Evolutionary conservation across 2,113 vertebrate species (phyloP).

Genomic region (Octodon degus): DNA sequence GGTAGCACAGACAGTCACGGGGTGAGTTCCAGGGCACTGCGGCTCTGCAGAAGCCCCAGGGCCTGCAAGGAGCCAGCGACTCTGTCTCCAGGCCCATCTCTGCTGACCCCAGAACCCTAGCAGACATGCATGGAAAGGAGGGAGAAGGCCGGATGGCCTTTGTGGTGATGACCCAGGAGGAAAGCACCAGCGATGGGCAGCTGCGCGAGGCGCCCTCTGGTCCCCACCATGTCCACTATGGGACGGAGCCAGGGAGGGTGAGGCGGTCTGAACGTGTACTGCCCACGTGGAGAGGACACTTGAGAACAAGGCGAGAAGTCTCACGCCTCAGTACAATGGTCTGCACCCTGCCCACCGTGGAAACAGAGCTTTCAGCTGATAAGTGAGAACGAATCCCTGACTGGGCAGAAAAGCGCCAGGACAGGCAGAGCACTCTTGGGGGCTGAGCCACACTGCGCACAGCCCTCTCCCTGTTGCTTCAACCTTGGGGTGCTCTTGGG

Average conservation of each 20-base stretch:
- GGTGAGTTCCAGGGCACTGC: no score
- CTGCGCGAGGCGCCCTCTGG: rapidly evolving
- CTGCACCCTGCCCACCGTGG: neutral
- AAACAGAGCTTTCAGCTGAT: no score
- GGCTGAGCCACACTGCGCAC: neutral
- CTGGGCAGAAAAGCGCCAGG: neutral
- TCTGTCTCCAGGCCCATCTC: neutral
- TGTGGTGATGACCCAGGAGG: neutral
- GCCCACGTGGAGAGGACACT: neutral
- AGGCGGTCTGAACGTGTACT: neutral
- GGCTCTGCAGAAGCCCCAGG: neutral
- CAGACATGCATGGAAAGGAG: no score
- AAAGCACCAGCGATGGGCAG: neutral
- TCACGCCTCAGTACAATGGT: neutral
- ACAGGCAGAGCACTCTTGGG: no score
- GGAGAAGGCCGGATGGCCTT: neutral
- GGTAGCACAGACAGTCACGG: no score
- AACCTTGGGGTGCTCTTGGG: no score
- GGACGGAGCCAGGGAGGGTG: neutral
- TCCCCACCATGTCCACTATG: no score
- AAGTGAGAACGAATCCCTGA: neutral
- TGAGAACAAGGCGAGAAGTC: neutral
- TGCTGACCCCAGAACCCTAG: neutral
- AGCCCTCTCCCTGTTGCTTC: neutral
- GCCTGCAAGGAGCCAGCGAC: neutral